phyloP scores from a whole-genome alignment of 1,140 invertebrate species.

The roundworm (Caenorhabditis elegans) region WBcel235 BX284602.5:11224001-11224500 shows the following conservation, averaged over 20 bases:
- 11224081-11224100: not conserved
- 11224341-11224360: slow-evolving; percentile 65
- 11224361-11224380: slow-evolving; percentile 64
- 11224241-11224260: slow-evolving; percentile 26
- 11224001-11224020: no score
- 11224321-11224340: slow-evolving; percentile 66
- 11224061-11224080: not conserved
- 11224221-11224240: slow-evolving; percentile 23
- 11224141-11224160: not conserved
- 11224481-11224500: slow-evolving; percentile 66
- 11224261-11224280: not conserved
- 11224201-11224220: slow-evolving; percentile 26
- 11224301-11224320: slow-evolving; percentile 43
- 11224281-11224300: slow-evolving; percentile 29
- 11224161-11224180: no score
- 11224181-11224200: slow-evolving; percentile 25
- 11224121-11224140: slow-evolving; percentile 12
- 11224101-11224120: not conserved
- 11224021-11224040: no score
- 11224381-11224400: slow-evolving; percentile 65
- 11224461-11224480: slow-evolving; percentile 64
- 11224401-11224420: slow-evolving; percentile 66
- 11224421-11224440: slow-evolving; percentile 63
- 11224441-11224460: slow-evolving; percentile 58
- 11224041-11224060: no score